Evolutionary conservation across 2,888 invertebrate species (phyloP), one percentile per base, ranked within the genome.

Genomic region (Leptopilina syphax): DNA sequence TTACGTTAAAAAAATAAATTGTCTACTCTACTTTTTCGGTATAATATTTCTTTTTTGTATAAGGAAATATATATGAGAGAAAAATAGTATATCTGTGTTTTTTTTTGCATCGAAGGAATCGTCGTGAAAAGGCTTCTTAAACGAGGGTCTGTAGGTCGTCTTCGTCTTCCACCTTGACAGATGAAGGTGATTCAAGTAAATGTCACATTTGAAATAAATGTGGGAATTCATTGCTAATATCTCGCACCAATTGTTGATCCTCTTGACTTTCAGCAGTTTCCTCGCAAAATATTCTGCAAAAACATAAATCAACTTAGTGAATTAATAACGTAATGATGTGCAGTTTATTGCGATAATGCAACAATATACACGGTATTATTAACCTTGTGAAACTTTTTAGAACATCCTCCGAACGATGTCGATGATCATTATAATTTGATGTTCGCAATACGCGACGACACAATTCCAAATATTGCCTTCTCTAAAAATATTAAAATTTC

Each of bases 221-320:
- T 13, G 97, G 96, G 93, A 97, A 97, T 92, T 97, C 97, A 91
- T 96, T 96, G 84, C 96, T 95, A 85, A 97, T 96, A 86, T 96
- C 96, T 78, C 96, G 93, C 13, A 97, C 96, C 68, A 96, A 93
- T 82, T 95, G 94, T 88, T 97, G 97, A 92, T 97, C 97, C 27
- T 94, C 93, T 83, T 95, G 94, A 90, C 96, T 96, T 86, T 94
- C 93, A 44, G 95, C 95, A 4, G 95, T 94, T 89, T 97, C 97
- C 90, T 97, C 97, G 90, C 96, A 96, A 92, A 97, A 96, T 90
- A 97, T 97, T 76, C 96, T 91, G 80, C 34, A 86, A 89, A 80
- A 12, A 63, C 47, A 78, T 27, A 54, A 73, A 73, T 73, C 50
- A 68, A 50, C 13, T 6, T 44, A 6, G 79, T 13, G 24, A 73